These are phyloP conservation scores for Hydrolagus colliei DNA, from an alignment of 2,797 vertebrate genomes.

Conservation along the genomic window DNA sequence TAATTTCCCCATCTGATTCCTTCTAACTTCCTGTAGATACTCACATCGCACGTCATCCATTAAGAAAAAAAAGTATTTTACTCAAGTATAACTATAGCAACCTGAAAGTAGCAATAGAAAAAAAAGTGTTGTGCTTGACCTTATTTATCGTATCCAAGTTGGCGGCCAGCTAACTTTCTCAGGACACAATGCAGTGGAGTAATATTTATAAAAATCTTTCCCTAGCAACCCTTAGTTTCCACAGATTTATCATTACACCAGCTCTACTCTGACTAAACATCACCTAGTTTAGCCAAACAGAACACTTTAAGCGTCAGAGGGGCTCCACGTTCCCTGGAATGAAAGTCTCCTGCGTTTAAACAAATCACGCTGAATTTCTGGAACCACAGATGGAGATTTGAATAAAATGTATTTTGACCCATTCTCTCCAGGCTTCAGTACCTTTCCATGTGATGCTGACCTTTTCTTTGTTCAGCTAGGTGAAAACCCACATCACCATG, in stretches of 20 bases:
- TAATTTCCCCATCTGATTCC: conserved; percentile 17
- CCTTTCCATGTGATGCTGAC: too few species aligned
- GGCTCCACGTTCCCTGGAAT: too few species aligned
- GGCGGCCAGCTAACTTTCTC: background rate
- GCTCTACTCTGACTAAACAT: background rate
- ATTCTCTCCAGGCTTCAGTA: too few species aligned
- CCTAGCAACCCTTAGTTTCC: background rate
- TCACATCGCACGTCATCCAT: background rate
- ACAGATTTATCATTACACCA: background rate
- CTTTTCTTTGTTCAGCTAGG: too few species aligned
- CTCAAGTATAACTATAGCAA: background rate
- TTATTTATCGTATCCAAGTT: too few species aligned
- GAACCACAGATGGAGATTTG: too few species aligned
- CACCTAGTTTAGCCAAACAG: too few species aligned
- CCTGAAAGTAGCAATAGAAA: background rate
- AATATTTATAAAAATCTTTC: background rate
- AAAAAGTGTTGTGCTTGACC: background rate
- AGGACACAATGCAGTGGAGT: background rate
- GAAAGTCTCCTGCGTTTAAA: background rate
- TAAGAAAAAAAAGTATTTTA: conserved; percentile 2
- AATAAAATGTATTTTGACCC: too few species aligned
- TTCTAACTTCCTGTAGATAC: conserved; percentile 9
- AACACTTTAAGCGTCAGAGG: too few species aligned
- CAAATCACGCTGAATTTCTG: background rate
- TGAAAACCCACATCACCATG: too few species aligned